Conservation (phyloP, 1,140 invertebrate genomes). For the Ips typographus region DNA sequence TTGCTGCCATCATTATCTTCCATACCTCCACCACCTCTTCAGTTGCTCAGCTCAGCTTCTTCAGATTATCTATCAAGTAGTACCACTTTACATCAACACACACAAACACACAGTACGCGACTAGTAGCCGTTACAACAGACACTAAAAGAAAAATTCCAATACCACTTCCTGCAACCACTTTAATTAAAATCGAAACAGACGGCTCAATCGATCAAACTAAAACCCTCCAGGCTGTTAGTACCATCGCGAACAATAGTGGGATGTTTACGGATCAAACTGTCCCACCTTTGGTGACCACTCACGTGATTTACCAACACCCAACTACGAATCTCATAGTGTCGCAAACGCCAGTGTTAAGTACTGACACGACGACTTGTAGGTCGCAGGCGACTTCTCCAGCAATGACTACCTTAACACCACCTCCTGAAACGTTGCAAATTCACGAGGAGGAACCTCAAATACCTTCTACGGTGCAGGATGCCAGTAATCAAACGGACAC, state of each 20-base stretch:
- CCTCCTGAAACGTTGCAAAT: conserved; percentile 57
- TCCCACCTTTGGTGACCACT: conserved; percentile 51
- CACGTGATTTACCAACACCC: conserved; percentile 59
- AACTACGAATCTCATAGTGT: conserved; percentile 50
- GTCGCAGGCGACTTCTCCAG: conserved; percentile 61
- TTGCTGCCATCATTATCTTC: conserved; percentile 55
- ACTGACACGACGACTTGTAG: conserved; percentile 51
- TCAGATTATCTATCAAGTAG: conserved; percentile 54
- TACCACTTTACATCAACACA: conserved; percentile 59
- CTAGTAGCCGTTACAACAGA: conserved; percentile 60
- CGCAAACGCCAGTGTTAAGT: conserved; percentile 38
- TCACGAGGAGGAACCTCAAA: conserved; percentile 44
- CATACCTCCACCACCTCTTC: conserved; percentile 63
- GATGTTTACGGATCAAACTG: conserved; percentile 50
- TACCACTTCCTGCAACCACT: conserved; percentile 59
- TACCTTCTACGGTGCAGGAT: conserved; percentile 63
- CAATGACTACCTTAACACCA: conserved; percentile 59
- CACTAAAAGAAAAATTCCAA: conserved; percentile 62
- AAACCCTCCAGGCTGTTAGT: conserved; percentile 60
- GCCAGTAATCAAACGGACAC: conserved; percentile 79
- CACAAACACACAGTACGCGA: conserved; percentile 61
- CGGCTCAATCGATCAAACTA: conserved; percentile 56
- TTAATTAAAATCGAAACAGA: conserved; percentile 70
- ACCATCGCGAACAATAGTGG: conserved; percentile 55
- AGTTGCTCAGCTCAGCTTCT: conserved; percentile 61